These are phyloP conservation scores for Entomyzon cyanotis DNA, from an alignment of 2,113 vertebrate genomes.

Conservation along the genomic window DNA sequence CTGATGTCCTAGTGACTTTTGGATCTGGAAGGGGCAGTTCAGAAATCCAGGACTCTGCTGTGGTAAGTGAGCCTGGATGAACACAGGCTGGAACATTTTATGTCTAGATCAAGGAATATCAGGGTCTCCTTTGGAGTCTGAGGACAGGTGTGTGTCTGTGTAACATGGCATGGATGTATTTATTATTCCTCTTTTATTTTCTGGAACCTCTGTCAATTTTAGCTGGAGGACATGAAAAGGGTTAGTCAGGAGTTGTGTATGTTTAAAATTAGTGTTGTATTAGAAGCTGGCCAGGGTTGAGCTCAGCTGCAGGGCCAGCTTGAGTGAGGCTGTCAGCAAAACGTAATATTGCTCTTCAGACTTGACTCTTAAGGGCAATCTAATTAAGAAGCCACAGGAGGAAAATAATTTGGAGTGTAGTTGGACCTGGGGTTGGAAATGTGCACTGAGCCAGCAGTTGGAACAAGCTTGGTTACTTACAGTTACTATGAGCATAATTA, in stretches of 20 bases:
- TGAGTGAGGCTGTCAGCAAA: slow-evolving; percentile 2
- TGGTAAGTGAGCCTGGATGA: neutral
- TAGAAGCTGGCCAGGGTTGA: neutral
- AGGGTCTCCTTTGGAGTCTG: neutral
- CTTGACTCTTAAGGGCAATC: neutral
- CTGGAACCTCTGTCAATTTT: neutral
- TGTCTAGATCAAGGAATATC: neutral
- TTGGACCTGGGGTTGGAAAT: neutral
- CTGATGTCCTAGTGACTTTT: neutral
- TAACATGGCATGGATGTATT: neutral
- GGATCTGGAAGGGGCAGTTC: neutral
- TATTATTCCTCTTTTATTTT: neutral
- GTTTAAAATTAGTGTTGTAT: neutral
- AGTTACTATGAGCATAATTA: slow-evolving; percentile 14
- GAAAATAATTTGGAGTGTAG: neutral
- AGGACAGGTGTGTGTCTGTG: neutral
- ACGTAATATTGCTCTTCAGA: neutral
- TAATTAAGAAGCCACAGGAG: slow-evolving; percentile 3
- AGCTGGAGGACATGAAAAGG: neutral
- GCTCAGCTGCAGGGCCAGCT: neutral
- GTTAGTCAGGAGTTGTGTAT: neutral
- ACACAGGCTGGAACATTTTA: neutral
- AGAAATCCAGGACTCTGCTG: neutral
- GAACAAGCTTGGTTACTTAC: neutral
- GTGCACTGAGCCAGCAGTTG: neutral